A percentile compares a stretch with the other conserved stretches of the same genome.
phyloP scores from a whole-genome alignment of 2,888 invertebrate genomes.

The Brachyptera putata region DNA sequence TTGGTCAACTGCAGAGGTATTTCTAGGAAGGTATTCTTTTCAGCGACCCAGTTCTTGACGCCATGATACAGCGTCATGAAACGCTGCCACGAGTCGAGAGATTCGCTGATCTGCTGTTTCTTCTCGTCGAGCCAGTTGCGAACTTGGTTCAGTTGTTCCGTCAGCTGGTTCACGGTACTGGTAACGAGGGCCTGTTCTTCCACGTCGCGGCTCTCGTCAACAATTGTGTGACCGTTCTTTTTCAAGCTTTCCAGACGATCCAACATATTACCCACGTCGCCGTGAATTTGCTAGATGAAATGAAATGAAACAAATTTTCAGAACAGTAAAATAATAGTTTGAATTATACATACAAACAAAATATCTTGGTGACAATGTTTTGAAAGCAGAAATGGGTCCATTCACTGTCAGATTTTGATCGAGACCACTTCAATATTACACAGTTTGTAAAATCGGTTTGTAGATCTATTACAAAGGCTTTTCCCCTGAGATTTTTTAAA shows the following conservation, averaged over 20 bases:
- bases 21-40: slow-evolving; percentile 73
- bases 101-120: slow-evolving; percentile 78
- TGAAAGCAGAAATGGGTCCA: no score
- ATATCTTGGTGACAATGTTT: no score
- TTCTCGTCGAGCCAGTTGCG: slow-evolving; percentile 76
- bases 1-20: slow-evolving; percentile 74
- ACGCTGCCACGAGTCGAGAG: slow-evolving; percentile 81
- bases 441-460: no score
- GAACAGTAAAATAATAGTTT: no score
- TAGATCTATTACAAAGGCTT: no score
- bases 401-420: no score
- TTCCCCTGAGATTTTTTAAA: no score
- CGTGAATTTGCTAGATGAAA: slow-evolving; percentile 56
- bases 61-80: slow-evolving; percentile 78
- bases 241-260: slow-evolving; percentile 75
- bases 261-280: slow-evolving; percentile 64
- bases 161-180: slow-evolving; percentile 68
- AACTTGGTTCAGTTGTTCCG: slow-evolving; percentile 74
- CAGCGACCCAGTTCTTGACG: slow-evolving; percentile 78
- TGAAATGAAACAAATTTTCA: no score
- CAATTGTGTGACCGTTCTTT: slow-evolving; percentile 71
- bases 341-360: no score
- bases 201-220: slow-evolving; percentile 73
- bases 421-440: no score
- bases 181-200: slow-evolving; percentile 71